Conservation (phyloP, 2,888 invertebrate species). For the Morpho deidamia region DNA sequence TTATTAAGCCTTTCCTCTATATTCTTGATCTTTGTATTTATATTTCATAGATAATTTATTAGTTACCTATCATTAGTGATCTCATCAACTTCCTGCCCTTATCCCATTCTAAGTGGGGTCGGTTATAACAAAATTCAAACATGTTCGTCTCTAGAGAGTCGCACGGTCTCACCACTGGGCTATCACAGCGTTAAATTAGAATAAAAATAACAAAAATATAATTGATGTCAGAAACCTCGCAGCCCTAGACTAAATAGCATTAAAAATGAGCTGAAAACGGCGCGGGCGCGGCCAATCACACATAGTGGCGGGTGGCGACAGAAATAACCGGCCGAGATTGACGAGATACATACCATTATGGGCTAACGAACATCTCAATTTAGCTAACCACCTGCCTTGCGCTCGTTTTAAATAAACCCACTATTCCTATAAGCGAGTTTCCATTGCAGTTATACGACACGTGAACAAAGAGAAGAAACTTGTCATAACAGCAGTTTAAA, state of each 20-base stretch:
- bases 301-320: conserved; percentile 36
- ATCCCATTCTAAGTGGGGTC: no score
- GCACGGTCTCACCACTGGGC: no score
- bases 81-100: no score
- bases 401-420: conserved; percentile 34
- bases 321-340: conserved; percentile 42
- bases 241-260: conserved; percentile 17
- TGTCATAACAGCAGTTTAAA: no score
- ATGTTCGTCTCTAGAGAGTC: no score
- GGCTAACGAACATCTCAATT: conserved; percentile 50
- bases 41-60: no score
- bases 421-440: conserved; percentile 11
- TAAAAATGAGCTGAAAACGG: conserved; percentile 29
- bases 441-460: not conserved
- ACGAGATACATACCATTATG: conserved; percentile 47
- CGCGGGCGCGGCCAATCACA: conserved; percentile 31
- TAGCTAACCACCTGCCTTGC: conserved; percentile 41
- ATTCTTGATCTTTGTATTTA: no score
- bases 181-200: no score
- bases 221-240: not conserved
- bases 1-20: no score
- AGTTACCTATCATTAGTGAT: no score
- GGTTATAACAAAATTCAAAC: no score
- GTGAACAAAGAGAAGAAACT: no score
- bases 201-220: not conserved